A percentile compares a stretch with the other conserved stretches of the same genome.
Conservation (phyloP, 2,113 vertebrate species). For the Seriola aureovittata region DNA sequence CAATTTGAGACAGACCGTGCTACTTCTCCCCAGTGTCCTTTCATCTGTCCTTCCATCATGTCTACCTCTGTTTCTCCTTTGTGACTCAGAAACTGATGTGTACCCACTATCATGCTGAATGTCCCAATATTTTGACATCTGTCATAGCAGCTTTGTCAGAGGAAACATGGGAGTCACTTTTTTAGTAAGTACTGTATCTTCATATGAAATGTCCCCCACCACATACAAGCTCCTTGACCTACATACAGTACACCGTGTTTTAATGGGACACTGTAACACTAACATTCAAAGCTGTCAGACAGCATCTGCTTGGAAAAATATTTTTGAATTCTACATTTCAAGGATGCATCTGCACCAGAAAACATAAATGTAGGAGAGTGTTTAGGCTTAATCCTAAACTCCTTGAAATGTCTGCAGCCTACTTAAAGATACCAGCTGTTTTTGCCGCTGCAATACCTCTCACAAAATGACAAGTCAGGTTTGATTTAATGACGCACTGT, state of each 20-base stretch:
- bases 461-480: conserved; percentile 3
- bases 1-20: conserved; percentile 41
- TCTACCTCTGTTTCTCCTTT: conserved; percentile 16
- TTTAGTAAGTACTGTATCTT: conserved; percentile 26
- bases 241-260: conserved; percentile 26
- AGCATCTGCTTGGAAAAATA: conserved; percentile 1
- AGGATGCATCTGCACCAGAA: neutral
- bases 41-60: conserved; percentile 47
- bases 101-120: conserved; percentile 20
- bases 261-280: neutral
- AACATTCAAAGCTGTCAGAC: neutral
- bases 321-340: conserved; percentile 27
- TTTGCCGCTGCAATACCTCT: neutral
- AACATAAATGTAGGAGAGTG: neutral
- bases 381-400: neutral
- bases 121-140: conserved; percentile 61
- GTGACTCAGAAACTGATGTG: conserved; percentile 41
- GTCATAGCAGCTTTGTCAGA: conserved; percentile 52
- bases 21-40: conserved; percentile 49
- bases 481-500: conserved; percentile 22
- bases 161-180: conserved; percentile 40
- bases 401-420: neutral
- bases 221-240: conserved; percentile 42
- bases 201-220: conserved; percentile 1
- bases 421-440: neutral